phyloP scores from a whole-genome alignment of 2,797 vertebrate species.

The Enoplosus armatus region DNA sequence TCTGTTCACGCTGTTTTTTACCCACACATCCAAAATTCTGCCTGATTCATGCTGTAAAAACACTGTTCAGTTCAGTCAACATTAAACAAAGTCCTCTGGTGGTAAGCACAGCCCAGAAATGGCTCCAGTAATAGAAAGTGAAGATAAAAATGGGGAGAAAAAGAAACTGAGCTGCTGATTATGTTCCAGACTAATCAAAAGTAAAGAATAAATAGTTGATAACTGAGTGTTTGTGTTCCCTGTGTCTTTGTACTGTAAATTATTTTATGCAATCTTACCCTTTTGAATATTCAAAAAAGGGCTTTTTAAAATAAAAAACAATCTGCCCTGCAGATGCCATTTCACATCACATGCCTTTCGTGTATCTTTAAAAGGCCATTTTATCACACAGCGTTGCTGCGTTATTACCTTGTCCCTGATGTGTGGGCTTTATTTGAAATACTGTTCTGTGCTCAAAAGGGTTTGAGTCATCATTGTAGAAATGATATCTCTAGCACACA shows the following conservation, averaged over 20 bases:
- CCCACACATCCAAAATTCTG: not conserved
- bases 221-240: no score
- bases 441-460: not conserved
- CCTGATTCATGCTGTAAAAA: not conserved
- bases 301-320: not conserved
- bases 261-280: not conserved
- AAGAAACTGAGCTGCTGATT: not conserved
- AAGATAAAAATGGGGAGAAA: not conserved
- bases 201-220: not conserved
- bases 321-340: not conserved
- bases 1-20: slow-evolving; percentile 10
- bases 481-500: slow-evolving; percentile 45
- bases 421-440: slow-evolving; percentile 23
- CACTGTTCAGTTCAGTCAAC: not conserved
- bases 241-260: not conserved
- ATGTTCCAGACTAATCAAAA: not conserved
- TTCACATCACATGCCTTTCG: not conserved
- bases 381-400: not conserved
- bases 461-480: slow-evolving; percentile 35
- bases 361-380: not conserved
- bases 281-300: not conserved
- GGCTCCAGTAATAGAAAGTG: not conserved
- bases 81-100: not conserved
- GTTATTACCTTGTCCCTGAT: slow-evolving; percentile 1
- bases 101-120: not conserved